A percentile compares a stretch with the other conserved stretches of the same genome.
phyloP scores from a whole-genome alignment of 2,888 invertebrate species.

The Iphiclides podalirius region DNA sequence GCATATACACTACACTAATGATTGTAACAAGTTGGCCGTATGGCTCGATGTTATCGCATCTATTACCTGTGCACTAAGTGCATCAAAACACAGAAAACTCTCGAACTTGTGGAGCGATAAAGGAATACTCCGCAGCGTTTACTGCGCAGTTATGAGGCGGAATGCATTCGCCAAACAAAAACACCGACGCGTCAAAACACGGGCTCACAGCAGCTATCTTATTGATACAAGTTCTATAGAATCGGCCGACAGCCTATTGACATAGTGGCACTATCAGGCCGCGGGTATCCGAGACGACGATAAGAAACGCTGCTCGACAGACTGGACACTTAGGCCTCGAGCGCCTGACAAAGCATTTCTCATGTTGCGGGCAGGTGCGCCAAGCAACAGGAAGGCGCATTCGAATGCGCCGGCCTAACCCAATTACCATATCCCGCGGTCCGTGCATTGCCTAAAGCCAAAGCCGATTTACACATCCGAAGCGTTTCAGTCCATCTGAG shows the following conservation, averaged over 20 bases:
- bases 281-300: conserved; percentile 30
- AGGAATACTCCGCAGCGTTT: conserved; percentile 8
- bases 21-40: too few relatives aligned
- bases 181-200: conserved; percentile 16
- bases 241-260: conserved; percentile 43
- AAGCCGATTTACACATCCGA: conserved; percentile 15
- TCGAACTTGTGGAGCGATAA: too few relatives aligned
- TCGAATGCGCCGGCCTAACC: conserved; percentile 16
- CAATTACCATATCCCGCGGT: conserved; percentile 21
- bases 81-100: too few relatives aligned
- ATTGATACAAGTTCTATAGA: conserved; percentile 39
- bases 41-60: too few relatives aligned
- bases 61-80: too few relatives aligned
- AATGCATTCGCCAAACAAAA: conserved; percentile 30
- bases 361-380: conserved; percentile 15
- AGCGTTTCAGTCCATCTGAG: conserved; percentile 8
- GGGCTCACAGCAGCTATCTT: conserved; percentile 30
- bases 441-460: too few relatives aligned
- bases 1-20: too few relatives aligned
- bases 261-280: conserved; percentile 40
- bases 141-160: conserved; percentile 21
- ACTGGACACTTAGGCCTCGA: conserved; percentile 19
- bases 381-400: conserved; percentile 15
- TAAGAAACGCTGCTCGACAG: conserved; percentile 32
- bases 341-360: conserved; percentile 25